These are phyloP conservation scores for Pseudotriccus pelzelni DNA, from an alignment of 2,797 vertebrate genomes.

Conservation along the genomic window DNA sequence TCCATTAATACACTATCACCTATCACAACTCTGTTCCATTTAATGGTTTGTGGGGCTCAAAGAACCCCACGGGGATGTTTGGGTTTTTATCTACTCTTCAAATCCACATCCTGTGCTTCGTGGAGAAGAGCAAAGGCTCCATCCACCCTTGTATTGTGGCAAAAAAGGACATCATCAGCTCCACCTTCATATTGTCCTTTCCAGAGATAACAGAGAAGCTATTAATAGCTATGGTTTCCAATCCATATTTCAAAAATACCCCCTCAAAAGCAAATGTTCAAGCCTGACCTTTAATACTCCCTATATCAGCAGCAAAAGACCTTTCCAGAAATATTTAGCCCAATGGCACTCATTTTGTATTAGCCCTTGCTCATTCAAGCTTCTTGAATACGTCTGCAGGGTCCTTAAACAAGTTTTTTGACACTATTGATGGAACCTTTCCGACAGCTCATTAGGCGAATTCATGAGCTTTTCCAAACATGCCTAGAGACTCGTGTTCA, in stretches of 20 bases:
- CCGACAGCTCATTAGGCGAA: slow-evolving; percentile 31
- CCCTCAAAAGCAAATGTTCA: background rate
- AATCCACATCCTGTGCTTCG: background rate
- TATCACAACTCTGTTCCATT: background rate
- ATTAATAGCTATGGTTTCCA: background rate
- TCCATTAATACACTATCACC: background rate
- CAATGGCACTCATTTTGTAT: background rate
- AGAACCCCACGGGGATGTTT: background rate
- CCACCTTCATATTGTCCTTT: background rate
- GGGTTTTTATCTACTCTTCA: background rate
- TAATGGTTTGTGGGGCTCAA: background rate
- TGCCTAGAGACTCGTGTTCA: background rate
- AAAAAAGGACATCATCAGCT: background rate
- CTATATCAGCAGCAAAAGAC: background rate
- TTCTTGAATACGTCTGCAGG: slow-evolving; percentile 18
- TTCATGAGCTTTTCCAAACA: slow-evolving; percentile 36
- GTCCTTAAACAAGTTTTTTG: slow-evolving; percentile 23
- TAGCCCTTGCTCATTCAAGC: background rate
- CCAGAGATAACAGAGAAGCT: background rate
- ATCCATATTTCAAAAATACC: background rate
- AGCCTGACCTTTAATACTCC: slow-evolving; percentile 15
- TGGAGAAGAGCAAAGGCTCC: background rate
- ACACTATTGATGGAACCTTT: slow-evolving; percentile 27
- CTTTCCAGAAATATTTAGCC: slow-evolving; percentile 31
- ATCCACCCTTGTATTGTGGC: background rate